Evolutionary conservation across 2,113 vertebrate genomes (phyloP).

Genomic region (Charina bottae): DNA sequence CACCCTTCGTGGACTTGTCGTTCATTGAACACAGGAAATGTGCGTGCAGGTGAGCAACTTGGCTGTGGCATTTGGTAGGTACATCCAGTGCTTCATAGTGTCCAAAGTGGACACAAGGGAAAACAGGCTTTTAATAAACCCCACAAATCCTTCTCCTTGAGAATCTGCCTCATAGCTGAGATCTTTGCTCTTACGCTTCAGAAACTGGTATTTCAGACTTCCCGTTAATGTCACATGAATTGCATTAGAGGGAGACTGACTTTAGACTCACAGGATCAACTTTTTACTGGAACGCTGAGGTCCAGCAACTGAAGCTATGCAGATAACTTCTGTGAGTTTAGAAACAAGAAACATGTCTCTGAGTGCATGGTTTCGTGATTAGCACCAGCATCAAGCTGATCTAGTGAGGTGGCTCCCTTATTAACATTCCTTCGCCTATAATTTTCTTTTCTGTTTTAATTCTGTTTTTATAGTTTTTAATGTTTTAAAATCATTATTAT

Average conservation of each 20-base stretch:
- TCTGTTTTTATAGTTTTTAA: too few species aligned
- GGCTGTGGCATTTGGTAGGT: background rate
- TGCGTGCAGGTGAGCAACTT: constrained; percentile 73
- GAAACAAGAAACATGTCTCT: background rate
- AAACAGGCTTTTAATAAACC: background rate
- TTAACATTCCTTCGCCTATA: too few species aligned
- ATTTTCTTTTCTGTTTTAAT: too few species aligned
- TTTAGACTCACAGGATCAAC: background rate
- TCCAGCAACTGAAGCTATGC: background rate
- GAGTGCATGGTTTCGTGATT: background rate
- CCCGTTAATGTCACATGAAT: background rate
- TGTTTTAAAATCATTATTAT: too few species aligned
- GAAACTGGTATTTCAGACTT: background rate
- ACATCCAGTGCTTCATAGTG: background rate
- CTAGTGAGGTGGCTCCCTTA: background rate
- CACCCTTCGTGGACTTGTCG: constrained; percentile 66
- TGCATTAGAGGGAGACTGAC: background rate
- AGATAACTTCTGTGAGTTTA: background rate
- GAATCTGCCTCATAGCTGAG: background rate
- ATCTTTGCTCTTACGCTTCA: background rate
- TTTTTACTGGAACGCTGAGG: background rate
- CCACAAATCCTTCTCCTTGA: background rate
- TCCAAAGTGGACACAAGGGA: background rate
- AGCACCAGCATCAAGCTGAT: background rate
- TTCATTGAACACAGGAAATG: constrained; percentile 75